phyloP scores from a whole-genome alignment of 2,797 vertebrate genomes.

The Steatocranus sp. region DNA sequence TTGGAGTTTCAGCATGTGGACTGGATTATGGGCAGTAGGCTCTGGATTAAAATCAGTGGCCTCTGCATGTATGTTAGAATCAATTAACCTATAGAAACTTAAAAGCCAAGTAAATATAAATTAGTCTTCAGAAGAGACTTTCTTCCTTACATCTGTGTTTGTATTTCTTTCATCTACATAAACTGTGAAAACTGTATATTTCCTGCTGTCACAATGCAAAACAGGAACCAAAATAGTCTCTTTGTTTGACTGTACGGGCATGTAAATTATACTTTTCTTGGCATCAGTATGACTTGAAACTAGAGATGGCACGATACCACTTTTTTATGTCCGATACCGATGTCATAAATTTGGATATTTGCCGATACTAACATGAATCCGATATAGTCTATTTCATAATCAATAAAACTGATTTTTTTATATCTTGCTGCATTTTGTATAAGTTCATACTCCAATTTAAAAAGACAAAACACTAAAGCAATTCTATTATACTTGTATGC shows the following conservation, averaged over 20 bases:
- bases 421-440: not conserved
- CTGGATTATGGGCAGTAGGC: not conserved
- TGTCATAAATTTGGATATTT: not conserved
- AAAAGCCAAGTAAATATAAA: not conserved
- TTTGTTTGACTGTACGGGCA: not conserved
- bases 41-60: not conserved
- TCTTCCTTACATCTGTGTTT: not conserved
- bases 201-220: not conserved
- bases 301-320: fast-evolving
- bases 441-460: not conserved
- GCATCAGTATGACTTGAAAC: not conserved
- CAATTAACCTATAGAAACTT: not conserved
- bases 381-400: not conserved
- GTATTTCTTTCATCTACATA: not conserved
- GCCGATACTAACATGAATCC: not conserved
- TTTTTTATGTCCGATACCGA: not conserved
- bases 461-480: not conserved
- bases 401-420: not conserved
- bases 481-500: not conserved
- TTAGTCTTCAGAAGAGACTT: not conserved
- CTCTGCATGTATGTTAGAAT: not conserved
- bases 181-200: not conserved
- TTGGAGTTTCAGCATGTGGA: not conserved
- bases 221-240: not conserved
- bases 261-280: fast-evolving